phyloP scores from a whole-genome alignment of 2,888 invertebrate genomes.

The Acleris cristana region DNA sequence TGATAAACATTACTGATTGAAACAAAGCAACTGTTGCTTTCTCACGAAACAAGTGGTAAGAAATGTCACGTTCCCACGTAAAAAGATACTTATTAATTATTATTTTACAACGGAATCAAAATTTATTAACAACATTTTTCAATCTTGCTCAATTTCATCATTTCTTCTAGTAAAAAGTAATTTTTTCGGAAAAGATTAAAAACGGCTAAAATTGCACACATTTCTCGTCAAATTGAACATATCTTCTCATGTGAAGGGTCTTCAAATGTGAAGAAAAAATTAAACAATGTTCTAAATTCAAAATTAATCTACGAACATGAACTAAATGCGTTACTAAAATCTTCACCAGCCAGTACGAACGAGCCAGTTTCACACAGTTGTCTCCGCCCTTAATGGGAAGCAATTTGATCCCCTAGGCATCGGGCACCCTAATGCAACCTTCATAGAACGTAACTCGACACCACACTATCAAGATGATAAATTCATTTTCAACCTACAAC shows the following conservation, averaged over 20 bases:
- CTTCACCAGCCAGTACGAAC: slow-evolving; percentile 6
- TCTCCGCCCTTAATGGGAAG: slow-evolving; percentile 33
- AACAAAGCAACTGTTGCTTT: slow-evolving; percentile 19
- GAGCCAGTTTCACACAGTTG: slow-evolving; percentile 23
- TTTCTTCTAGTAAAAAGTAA: too few species aligned
- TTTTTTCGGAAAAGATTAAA: neutral
- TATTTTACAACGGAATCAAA: too few species aligned
- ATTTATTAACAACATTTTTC: too few species aligned
- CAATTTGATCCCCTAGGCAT: slow-evolving; percentile 32
- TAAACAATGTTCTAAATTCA: too few species aligned
- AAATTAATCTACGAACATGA: neutral
- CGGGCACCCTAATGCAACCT: slow-evolving; percentile 37
- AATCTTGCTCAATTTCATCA: too few species aligned
- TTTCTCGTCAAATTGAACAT: too few species aligned
- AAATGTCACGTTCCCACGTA: neutral
- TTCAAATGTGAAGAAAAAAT: too few species aligned
- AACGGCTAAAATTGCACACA: too few species aligned
- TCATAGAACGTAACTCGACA: slow-evolving; percentile 22
- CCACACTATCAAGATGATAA: neutral
- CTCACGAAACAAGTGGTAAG: neutral
- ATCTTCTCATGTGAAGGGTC: too few species aligned
- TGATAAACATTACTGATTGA: slow-evolving; percentile 15
- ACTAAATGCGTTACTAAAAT: neutral
- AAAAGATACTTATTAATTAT: too few species aligned
- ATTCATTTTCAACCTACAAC: slow-evolving; percentile 1